phyloP scores from a whole-genome alignment of 2,797 vertebrate genomes.

The Austrolebias charrua region DNA sequence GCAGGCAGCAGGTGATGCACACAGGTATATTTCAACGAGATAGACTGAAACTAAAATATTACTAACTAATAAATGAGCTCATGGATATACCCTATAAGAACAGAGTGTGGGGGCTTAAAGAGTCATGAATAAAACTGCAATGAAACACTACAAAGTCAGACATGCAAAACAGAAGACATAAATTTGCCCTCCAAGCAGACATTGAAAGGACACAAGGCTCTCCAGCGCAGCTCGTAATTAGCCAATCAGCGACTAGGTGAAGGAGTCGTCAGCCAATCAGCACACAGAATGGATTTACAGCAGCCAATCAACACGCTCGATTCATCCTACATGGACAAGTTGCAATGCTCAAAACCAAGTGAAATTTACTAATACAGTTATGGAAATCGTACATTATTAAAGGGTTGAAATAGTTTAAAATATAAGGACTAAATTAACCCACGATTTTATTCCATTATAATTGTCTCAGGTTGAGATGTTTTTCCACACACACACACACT shows the following conservation, averaged over 20 bases:
- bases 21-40: too few species aligned
- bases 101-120: not conserved
- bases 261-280: slow-evolving; percentile 1
- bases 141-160: not conserved
- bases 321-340: slow-evolving; percentile 44
- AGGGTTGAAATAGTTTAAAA: not conserved
- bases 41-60: not conserved
- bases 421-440: not conserved
- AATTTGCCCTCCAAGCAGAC: slow-evolving; percentile 63
- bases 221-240: not conserved
- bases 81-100: too few species aligned
- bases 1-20: not conserved
- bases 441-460: not conserved
- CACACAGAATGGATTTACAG: not conserved
- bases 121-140: too few species aligned
- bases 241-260: slow-evolving; percentile 21
- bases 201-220: slow-evolving; percentile 51
- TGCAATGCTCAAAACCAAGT: slow-evolving; percentile 46
- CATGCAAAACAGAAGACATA: accelerated
- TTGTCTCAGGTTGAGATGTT: not conserved
- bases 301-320: slow-evolving; percentile 53
- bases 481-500: not conserved
- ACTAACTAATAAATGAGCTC: not conserved
- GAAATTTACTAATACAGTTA: not conserved
- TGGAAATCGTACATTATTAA: not conserved